Conservation (phyloP, 2,797 vertebrate species). For the Gephyroberyx darwinii region DNA sequence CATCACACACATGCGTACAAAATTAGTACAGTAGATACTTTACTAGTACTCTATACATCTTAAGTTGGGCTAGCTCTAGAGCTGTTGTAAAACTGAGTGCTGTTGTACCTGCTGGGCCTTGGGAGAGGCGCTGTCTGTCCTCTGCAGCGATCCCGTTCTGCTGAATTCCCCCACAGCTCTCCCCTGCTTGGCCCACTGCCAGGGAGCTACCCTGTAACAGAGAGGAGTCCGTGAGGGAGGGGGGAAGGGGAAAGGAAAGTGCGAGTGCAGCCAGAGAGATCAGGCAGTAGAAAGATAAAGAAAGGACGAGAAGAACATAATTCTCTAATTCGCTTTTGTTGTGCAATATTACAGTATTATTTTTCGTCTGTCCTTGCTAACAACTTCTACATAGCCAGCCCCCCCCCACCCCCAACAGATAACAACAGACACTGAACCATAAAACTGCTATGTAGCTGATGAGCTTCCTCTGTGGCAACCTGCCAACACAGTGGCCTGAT, state of each 20-base stretch:
- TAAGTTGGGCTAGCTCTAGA: neutral
- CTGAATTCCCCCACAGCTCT: conserved; percentile 59
- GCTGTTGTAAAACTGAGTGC: neutral
- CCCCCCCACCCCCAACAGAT: neutral
- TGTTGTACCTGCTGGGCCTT: conserved; percentile 68
- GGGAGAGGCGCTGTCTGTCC: conserved; percentile 56
- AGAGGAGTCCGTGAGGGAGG: conserved; percentile 26
- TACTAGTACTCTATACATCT: neutral
- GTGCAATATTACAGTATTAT: neutral
- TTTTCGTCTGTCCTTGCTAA: neutral
- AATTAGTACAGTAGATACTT: no score
- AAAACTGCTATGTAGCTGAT: no score
- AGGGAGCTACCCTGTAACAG: conserved; percentile 76
- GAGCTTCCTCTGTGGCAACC: conserved; percentile 25
- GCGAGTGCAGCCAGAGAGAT: conserved; percentile 38
- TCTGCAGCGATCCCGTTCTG: conserved; percentile 52
- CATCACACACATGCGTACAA: no score
- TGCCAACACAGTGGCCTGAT: conserved; percentile 46
- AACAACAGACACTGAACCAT: neutral
- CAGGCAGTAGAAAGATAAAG: conserved; percentile 20
- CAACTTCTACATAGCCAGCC: neutral
- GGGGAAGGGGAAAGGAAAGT: conserved; percentile 25
- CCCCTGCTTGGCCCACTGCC: conserved; percentile 75
- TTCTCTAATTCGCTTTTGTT: neutral
- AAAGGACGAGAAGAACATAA: conserved; percentile 26